Evolutionary conservation across 2,113 vertebrate species (phyloP), one percentile per base, ranked within the genome.

Genomic region (Smithornis capensis): DNA sequence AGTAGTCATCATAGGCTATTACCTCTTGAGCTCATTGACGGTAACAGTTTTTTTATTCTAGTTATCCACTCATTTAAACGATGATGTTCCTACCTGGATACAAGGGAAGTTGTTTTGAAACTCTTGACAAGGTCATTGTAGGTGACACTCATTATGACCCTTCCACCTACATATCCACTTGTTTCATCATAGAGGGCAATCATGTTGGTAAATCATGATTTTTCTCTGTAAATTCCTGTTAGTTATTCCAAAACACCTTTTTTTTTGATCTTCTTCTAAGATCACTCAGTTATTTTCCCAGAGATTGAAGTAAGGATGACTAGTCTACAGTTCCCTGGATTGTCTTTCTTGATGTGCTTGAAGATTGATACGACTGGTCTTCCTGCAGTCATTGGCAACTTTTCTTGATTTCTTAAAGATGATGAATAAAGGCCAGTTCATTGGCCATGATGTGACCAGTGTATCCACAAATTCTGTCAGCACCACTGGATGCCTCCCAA

Each of bases 91-190:
- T 62, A 47, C 29, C 1, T 60, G 17, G 16, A 37, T 63, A 71
- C 31, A 63, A 50, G 16, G 15, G 79, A 90, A 56, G 44, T 55
- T 93, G 16, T 94, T 85, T 86, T 90, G 91, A 92, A 95, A 88
- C 8, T 2, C 24, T 52, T 88, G 57, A 21, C 52, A 69, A 68
- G 38, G 64, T 76, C 57, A 56, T 9, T 64, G 27, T 14, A 71
- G 50, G 60, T 68, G 29, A 60, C 49, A 55, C 6, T 78, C 15
- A 25, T 53, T 68, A 49, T 5, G 2, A 2, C 29, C 37, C 31
- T 29, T 67, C 35, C 49, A 90, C 86, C 67, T 73, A 89, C 59
- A 89, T n/a, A 87, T 23, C 28, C 74, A 59, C 11, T 35, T 7
- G 12, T 95, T 89, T 92, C 71, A 77, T 53, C 83, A 74, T 0